Percentiles rank a stretch among this genome's conserved stretches.
Evolutionary conservation across 2,797 vertebrate genomes (phyloP).

Genomic region (Melanotaenia pygmaea): DNA sequence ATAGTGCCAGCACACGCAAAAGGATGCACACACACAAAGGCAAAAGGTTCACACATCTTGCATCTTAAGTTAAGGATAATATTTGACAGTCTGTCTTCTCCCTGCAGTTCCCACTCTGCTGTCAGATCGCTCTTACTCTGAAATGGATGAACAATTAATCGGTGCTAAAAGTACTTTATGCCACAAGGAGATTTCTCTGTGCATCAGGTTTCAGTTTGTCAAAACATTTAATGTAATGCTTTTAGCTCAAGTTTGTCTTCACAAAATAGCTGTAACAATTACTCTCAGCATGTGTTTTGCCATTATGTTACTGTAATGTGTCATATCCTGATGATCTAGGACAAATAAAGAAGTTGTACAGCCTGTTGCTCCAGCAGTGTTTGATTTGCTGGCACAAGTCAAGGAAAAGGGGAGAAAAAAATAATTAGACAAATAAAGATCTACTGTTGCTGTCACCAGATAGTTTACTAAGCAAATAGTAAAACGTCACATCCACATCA

Average conservation of each 20-base stretch:
- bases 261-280: not conserved
- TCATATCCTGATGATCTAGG: constrained; percentile 11
- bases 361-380: constrained; percentile 12
- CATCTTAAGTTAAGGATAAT: constrained; percentile 32
- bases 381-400: constrained; percentile 27
- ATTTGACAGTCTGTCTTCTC: constrained; percentile 60
- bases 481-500: constrained; percentile 33
- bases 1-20: constrained; percentile 60
- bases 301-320: constrained; percentile 18
- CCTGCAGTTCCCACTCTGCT: constrained; percentile 24
- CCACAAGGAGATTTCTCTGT: constrained; percentile 49
- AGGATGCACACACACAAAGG: constrained; percentile 40
- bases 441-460: constrained; percentile 57
- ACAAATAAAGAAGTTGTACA: constrained; percentile 28
- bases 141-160: constrained; percentile 53
- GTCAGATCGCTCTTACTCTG: constrained; percentile 36
- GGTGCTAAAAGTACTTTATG: constrained; percentile 49
- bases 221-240: constrained; percentile 48
- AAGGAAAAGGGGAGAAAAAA: constrained; percentile 11
- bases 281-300: not conserved
- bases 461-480: constrained; percentile 47
- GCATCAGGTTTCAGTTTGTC: constrained; percentile 65
- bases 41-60: constrained; percentile 25
- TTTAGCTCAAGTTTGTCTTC: constrained; percentile 4
- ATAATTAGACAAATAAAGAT: constrained; percentile 11